Percentiles rank a stretch among this genome's conserved stretches.
Conservation (phyloP, 2,888 invertebrate genomes). For the Nemurella pictetii region DNA sequence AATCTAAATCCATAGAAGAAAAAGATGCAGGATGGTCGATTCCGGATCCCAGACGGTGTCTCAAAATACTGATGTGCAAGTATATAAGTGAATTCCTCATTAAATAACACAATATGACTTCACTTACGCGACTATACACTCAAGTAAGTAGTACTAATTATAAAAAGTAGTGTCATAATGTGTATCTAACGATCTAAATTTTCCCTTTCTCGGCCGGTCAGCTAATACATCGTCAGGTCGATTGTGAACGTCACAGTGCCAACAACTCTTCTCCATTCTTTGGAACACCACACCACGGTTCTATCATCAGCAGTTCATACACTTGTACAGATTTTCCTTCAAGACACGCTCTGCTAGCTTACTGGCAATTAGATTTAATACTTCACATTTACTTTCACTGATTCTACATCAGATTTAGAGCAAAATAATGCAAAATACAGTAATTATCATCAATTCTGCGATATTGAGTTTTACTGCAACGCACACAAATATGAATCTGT, state of each 20-base stretch:
- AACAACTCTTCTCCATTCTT: too few relatives aligned
- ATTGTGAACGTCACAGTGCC: too few relatives aligned
- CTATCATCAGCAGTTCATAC: too few relatives aligned
- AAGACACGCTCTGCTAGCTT: neutral
- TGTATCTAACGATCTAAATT: neutral
- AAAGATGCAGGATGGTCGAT: too few relatives aligned
- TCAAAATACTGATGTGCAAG: too few relatives aligned
- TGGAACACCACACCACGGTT: too few relatives aligned
- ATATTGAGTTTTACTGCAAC: neutral
- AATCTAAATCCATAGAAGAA: too few relatives aligned
- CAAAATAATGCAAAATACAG: neutral
- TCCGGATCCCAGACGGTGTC: too few relatives aligned
- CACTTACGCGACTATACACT: neutral
- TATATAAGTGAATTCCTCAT: too few relatives aligned
- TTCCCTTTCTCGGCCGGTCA: neutral
- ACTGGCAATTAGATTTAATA: neutral
- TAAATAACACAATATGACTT: neutral
- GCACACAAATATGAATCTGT: neutral
- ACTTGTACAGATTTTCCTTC: neutral
- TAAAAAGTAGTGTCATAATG: neutral
- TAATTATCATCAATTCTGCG: neutral
- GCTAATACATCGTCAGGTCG: neutral
- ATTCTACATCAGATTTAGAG: neutral
- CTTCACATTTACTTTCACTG: neutral
- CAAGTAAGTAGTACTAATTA: neutral